A percentile compares a stretch with the other conserved stretches of the same genome.
These are phyloP conservation scores for Drosophila bipectinata DNA, from an alignment of 1,140 invertebrate genomes.

Conservation along the genomic window DNA sequence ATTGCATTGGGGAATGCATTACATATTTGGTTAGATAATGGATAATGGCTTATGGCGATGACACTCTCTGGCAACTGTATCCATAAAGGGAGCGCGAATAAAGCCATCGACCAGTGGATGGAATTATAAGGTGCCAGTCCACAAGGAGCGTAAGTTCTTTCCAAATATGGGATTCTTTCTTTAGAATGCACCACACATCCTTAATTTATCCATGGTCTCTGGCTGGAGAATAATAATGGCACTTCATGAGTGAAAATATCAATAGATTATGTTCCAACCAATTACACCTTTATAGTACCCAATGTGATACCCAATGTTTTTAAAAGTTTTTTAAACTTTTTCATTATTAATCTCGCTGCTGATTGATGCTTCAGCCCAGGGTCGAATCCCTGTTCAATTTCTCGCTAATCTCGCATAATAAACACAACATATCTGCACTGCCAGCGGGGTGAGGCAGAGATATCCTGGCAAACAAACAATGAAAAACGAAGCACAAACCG, in stretches of 20 bases:
- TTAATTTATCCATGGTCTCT: conserved; percentile 17
- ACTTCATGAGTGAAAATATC: background rate
- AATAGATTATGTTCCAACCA: conserved; percentile 7
- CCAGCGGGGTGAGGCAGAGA: background rate
- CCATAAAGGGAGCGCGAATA: conserved; percentile 30
- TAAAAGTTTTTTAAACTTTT: conserved; percentile 19
- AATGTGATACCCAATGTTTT: background rate
- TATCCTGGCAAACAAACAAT: conserved; percentile 36
- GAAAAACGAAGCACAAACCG: conserved; percentile 37
- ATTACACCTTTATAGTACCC: conserved; percentile 9
- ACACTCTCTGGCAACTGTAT: conserved; percentile 16
- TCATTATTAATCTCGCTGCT: conserved; percentile 32
- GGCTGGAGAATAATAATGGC: conserved; percentile 22
- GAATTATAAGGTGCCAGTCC: conserved; percentile 31
- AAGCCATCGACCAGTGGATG: conserved; percentile 12
- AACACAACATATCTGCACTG: conserved; percentile 59
- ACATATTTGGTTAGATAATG: conserved; percentile 55
- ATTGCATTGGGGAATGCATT: conserved; percentile 43
- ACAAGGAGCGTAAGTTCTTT: conserved; percentile 21
- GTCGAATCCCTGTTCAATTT: conserved; percentile 40
- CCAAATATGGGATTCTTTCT: conserved; percentile 33
- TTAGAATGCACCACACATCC: background rate
- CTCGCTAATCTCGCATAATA: conserved; percentile 76
- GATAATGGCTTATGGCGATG: conserved; percentile 21
- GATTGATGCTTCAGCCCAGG: conserved; percentile 49